These are phyloP conservation scores for Meleagris gallopavo DNA, from an alignment of 2,113 vertebrate genomes.

Conservation along the genomic window DNA sequence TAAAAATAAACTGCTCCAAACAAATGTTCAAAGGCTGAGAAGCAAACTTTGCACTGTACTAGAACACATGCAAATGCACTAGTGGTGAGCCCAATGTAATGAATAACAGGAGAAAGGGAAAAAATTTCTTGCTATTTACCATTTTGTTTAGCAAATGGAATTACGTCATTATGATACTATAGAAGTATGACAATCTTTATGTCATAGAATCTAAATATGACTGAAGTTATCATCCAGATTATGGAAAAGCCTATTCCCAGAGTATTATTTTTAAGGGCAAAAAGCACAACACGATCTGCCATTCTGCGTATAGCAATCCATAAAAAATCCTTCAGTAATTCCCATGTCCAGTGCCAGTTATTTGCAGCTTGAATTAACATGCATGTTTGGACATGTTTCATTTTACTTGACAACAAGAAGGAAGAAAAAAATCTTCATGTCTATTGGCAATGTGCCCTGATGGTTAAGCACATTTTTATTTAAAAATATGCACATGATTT, in stretches of 20 bases:
- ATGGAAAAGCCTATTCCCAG: slow-evolving; percentile 17
- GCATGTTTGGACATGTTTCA: slow-evolving; percentile 29
- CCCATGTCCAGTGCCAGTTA: slow-evolving; percentile 15
- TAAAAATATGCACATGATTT: slow-evolving; percentile 40
- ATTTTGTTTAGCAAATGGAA: neutral
- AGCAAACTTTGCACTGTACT: neutral
- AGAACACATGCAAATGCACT: neutral
- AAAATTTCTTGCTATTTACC: neutral
- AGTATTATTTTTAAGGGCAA: slow-evolving; percentile 16
- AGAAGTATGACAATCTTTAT: neutral
- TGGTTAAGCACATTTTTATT: slow-evolving; percentile 42
- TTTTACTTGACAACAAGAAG: slow-evolving; percentile 34
- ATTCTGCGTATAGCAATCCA: slow-evolving; percentile 17
- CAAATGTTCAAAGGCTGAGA: slow-evolving; percentile 38
- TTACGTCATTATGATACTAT: neutral
- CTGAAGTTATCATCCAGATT: slow-evolving; percentile 3
- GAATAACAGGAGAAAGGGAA: neutral
- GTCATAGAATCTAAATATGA: slow-evolving; percentile 25
- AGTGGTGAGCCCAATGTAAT: neutral
- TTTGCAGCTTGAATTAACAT: slow-evolving; percentile 35
- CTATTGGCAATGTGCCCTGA: slow-evolving; percentile 22
- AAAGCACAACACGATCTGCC: slow-evolving; percentile 45
- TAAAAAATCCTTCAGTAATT: slow-evolving; percentile 41
- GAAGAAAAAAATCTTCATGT: slow-evolving; percentile 30
- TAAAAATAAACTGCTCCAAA: slow-evolving; percentile 14